Evolutionary conservation across 1,140 invertebrate genomes (phyloP).

Genomic region (Platyscapa corneri): DNA sequence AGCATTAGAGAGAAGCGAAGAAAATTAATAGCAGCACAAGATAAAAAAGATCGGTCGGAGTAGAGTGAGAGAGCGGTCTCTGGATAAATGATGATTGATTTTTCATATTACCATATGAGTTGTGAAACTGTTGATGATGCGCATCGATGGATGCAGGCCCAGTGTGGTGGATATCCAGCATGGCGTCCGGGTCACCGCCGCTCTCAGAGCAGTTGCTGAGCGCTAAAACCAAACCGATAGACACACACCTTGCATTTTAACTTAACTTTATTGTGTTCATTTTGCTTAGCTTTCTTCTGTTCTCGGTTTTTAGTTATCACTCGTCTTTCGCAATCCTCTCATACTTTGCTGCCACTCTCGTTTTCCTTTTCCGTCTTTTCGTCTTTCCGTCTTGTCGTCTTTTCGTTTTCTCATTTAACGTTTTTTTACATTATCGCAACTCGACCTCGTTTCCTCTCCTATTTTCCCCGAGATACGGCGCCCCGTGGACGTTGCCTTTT

Average conservation of each 20-base stretch:
- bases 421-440: slow-evolving; percentile 12
- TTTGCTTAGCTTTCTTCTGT: slow-evolving; percentile 23
- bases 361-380: background rate
- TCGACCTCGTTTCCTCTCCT: slow-evolving; percentile 6
- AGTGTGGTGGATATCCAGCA: slow-evolving; percentile 73
- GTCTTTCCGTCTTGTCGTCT: background rate
- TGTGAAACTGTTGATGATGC: slow-evolving; percentile 74
- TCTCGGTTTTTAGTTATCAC: slow-evolving; percentile 27
- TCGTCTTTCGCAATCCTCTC: background rate
- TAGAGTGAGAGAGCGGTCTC: background rate
- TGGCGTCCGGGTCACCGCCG: slow-evolving; percentile 71
- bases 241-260: slow-evolving; percentile 72
- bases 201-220: slow-evolving; percentile 75
- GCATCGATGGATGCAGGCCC: slow-evolving; percentile 70
- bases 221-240: slow-evolving; percentile 76
- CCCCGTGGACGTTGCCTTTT: background rate
- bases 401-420: slow-evolving; percentile 23
- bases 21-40: background rate
- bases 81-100: slow-evolving; percentile 50
- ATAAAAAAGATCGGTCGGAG: background rate
- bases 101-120: slow-evolving; percentile 75
- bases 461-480: slow-evolving; percentile 7
- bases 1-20: background rate
- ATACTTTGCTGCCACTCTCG: slow-evolving; percentile 21
- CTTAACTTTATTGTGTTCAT: slow-evolving; percentile 22